A percentile compares a stretch with the other conserved stretches of the same genome.
phyloP scores from a whole-genome alignment of 2,888 invertebrate genomes.

The Sminthurides aquaticus region DNA sequence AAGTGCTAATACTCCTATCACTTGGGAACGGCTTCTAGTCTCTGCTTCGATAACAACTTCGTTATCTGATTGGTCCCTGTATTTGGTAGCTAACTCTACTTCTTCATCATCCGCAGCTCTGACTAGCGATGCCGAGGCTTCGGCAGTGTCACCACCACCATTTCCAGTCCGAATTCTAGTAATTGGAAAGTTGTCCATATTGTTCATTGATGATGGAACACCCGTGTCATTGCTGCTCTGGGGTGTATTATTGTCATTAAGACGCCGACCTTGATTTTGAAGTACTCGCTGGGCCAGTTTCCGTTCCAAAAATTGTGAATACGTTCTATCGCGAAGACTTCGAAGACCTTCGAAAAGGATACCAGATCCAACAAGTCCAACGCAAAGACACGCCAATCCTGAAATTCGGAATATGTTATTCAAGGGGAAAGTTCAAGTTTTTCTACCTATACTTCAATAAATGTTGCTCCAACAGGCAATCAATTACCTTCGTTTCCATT shows the following conservation, averaged over 20 bases:
- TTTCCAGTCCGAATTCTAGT: background rate
- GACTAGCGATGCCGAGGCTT: slow-evolving; percentile 9
- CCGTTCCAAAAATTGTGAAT: slow-evolving; percentile 19
- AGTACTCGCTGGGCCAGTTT: background rate
- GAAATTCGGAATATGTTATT: background rate
- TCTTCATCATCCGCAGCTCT: slow-evolving; percentile 9
- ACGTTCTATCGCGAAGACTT: slow-evolving; percentile 23
- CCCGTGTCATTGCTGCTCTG: background rate
- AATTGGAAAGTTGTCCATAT: background rate
- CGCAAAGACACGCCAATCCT: slow-evolving; percentile 21
- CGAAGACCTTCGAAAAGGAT: slow-evolving; percentile 37
- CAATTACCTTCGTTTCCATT: slow-evolving; percentile 24
- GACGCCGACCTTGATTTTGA: background rate
- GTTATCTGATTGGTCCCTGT: background rate
- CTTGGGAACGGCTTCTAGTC: background rate
- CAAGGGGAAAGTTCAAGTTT: background rate
- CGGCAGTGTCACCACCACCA: background rate
- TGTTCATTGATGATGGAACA: background rate
- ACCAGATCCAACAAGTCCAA: slow-evolving; percentile 28
- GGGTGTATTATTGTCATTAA: background rate
- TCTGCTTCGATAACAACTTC: background rate
- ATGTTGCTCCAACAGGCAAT: background rate
- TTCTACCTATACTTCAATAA: background rate
- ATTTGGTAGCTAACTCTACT: slow-evolving; percentile 1
- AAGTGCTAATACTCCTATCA: slow-evolving; percentile 10